Base-by-base conservation (phyloP, 2,797 vertebrate genomes). In the Semotilus atromaculatus region DNA sequence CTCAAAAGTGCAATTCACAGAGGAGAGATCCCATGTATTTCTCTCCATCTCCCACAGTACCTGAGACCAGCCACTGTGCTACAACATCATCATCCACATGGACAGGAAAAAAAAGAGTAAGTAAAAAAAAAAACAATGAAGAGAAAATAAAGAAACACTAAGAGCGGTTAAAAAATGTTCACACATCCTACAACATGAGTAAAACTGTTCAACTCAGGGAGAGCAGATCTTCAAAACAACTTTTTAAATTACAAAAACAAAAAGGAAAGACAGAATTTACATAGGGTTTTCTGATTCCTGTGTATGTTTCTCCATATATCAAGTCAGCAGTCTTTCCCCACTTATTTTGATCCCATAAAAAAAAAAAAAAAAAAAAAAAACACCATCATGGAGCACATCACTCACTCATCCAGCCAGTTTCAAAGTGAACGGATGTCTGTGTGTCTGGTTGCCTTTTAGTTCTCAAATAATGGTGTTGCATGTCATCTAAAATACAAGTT, bases 201-300 rank as follows among this genome's bases (percentile, higher is more conserved):
- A 90, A 93, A 92, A 91, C 53, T 31, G 86, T 80, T 90, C 86
- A 90, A 91, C 83, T 92, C 88, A 85, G 88, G 88, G 86, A 89
- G 64, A 91, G 82, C 89, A 68, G 34, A 85, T 74, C 80, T 77
- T 81, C 80, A 91, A 92, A 83, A 88, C 58, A 86, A 88, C 79
- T 78, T 85, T 90, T 93, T 92, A 92, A 92, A 94, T 91, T 92
- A 93, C 87, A 93, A 92, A 91, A 92, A 90, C 92, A 89, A 64
- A 68, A 88, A 88, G 84, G 88, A 85, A 83, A 85, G 84, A 89
- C 53, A 89, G 71, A 89, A 90, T 90, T 90, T 90, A 93, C 92
- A 94, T 89, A 91, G 92, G 91, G 90, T 88, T 88, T 88, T 86
- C 74, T 88, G 84, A 89, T 86, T 91, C 88, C 86, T 87, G 87